Percentiles rank a stretch among this genome's conserved stretches.
Conservation (phyloP, 2,113 vertebrate genomes). For the Odobenus rosmarus region DNA sequence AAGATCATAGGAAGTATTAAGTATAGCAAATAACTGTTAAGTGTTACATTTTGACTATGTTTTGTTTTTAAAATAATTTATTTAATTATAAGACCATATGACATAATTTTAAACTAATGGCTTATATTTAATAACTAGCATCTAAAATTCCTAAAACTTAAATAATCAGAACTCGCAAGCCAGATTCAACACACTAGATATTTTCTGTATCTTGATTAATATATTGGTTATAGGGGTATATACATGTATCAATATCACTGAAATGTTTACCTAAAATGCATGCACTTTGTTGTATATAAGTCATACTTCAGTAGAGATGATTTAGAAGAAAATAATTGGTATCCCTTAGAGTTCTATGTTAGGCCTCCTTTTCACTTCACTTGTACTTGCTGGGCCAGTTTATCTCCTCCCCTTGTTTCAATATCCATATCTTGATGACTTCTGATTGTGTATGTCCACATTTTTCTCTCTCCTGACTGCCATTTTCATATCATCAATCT, state of each 20-base stretch:
- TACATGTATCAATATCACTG: neutral
- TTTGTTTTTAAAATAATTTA: constrained; percentile 17
- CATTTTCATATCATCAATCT: neutral
- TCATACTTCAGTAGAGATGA: neutral
- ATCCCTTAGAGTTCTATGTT: neutral
- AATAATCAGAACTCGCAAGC: neutral
- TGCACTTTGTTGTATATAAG: neutral
- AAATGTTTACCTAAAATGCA: neutral
- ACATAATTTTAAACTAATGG: neutral
- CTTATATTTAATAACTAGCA: neutral
- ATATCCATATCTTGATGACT: neutral
- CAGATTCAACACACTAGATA: neutral
- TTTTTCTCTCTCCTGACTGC: neutral
- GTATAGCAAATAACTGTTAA: neutral
- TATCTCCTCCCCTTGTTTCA: neutral
- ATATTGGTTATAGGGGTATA: neutral
- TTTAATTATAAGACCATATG: neutral
- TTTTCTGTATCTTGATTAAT: neutral
- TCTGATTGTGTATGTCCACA: neutral
- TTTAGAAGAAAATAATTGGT: neutral
- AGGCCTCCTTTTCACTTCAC: neutral
- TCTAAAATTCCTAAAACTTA: neutral
- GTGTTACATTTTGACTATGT: neutral
- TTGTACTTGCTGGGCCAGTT: neutral
- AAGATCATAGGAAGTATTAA: neutral